These are phyloP conservation scores for Augochlorella aurata DNA, from an alignment of 2,888 invertebrate genomes.

Conservation along the genomic window DNA sequence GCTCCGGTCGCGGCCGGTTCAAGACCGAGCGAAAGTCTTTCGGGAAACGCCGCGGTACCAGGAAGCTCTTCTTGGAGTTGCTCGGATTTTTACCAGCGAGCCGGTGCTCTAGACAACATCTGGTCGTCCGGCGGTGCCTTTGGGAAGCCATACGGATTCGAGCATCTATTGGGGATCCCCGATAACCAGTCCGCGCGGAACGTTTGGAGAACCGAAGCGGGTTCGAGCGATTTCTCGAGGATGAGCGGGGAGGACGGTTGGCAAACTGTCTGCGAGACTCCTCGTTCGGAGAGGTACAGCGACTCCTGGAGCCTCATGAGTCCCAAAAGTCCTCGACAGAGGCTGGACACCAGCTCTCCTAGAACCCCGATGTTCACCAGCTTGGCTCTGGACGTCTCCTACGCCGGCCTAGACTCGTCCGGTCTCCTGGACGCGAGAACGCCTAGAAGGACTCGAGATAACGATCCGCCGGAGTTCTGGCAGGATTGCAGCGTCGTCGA, in stretches of 20 bases:
- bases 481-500: conserved; percentile 81
- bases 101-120: not conserved
- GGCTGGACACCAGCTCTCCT: conserved; percentile 43
- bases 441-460: not conserved
- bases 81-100: not conserved
- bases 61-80: conserved; percentile 10
- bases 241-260: not conserved
- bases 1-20: conserved; percentile 15
- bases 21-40: conserved; percentile 33
- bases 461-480: conserved; percentile 80
- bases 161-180: not conserved
- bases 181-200: not conserved
- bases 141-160: too few species aligned
- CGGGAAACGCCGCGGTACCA: not conserved
- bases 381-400: conserved; percentile 77
- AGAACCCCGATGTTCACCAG: conserved; percentile 72
- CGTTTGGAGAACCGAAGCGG: conserved; percentile 4
- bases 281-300: too few species aligned
- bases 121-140: not conserved
- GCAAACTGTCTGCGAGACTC: not conserved
- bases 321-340: not conserved
- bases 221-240: not conserved
- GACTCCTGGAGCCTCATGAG: not conserved
- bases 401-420: conserved; percentile 53
- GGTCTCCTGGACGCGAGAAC: conserved; percentile 24